These are phyloP conservation scores for Caloenas nicobarica DNA, from an alignment of 2,113 vertebrate species.

Conservation along the genomic window DNA sequence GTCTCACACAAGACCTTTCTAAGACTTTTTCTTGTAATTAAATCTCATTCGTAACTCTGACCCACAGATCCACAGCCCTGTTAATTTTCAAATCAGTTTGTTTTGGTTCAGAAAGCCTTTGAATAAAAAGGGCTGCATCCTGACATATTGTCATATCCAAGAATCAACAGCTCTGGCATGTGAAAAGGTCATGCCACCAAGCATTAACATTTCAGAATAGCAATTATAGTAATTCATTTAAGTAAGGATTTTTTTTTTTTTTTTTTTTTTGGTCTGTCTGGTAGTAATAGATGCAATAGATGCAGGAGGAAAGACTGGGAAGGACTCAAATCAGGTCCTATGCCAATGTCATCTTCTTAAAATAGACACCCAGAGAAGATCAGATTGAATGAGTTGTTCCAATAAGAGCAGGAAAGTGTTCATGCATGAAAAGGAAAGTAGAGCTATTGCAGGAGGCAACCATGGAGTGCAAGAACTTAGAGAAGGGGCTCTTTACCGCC, in stretches of 20 bases:
- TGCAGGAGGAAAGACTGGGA: background rate
- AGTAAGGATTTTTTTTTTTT: background rate
- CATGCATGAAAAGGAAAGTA: background rate
- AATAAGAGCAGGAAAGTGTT: background rate
- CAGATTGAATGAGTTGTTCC: background rate
- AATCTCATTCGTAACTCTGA: background rate
- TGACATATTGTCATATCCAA: conserved; percentile 53
- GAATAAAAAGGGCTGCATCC: background rate
- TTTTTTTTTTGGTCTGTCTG: background rate
- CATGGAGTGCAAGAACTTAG: background rate
- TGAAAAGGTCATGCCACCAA: conserved; percentile 66
- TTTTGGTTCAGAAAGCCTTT: conserved; percentile 19
- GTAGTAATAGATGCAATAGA: background rate
- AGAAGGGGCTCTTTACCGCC: background rate
- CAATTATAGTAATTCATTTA: conserved; percentile 44
- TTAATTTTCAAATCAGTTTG: background rate
- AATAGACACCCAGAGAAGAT: background rate
- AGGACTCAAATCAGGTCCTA: background rate
- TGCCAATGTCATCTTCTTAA: background rate
- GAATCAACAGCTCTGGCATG: conserved; percentile 30
- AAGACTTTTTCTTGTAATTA: background rate
- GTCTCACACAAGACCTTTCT: background rate
- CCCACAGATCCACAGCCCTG: background rate
- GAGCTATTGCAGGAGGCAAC: background rate
- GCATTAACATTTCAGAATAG: conserved; percentile 47